Evolutionary conservation across 2,797 vertebrate species (phyloP), one percentile per base, ranked within the genome.

Genomic region (Peromyscus aztecus): DNA sequence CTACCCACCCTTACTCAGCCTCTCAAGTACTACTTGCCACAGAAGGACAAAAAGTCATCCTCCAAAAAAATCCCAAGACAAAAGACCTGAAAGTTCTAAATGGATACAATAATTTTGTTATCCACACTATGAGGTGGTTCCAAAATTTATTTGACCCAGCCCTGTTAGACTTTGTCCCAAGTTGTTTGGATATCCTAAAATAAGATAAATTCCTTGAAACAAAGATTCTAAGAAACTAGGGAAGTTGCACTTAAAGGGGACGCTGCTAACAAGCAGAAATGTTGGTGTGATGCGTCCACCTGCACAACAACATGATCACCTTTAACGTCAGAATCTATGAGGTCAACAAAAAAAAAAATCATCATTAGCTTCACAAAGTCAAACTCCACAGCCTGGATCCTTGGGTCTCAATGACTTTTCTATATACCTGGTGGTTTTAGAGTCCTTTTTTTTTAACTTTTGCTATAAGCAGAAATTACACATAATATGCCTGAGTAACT

Each of bases 361-460:
- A 76, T 75, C 43, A 40, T 46, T 89, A 27, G 16, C 57, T 37
- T 94, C 27, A 76, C 3, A 23, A 94, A 78, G 76, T 65, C 40
- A 76, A n/a, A 34, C 12, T 46, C 92, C 27, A 87, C 85, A 81
- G 52, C 84, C 8, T 69, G 37, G 19, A 52, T 46, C 10, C 40
- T 86, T 77, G 21, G 14, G n/a, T 80, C 63, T 84, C 76, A 75
- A 59, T 84, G 80, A 55, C 67, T 92, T 57, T 94, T 92, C 34
- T 82, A 67, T n/a, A 92, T 9, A 59, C 76, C 37, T 43, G 3
- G 31, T 59, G 57, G 13, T 52, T 52, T 96, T 81, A 91, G 76
- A 93, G 59, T 90, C 34, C 29, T 81, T 13, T 86, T 90, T 65
- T 67, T 94, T 83, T 65, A 87, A 84, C 34, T 84, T 93, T 95